Conservation (phyloP, 2,888 invertebrate genomes). For the Deroplatys truncata region DNA sequence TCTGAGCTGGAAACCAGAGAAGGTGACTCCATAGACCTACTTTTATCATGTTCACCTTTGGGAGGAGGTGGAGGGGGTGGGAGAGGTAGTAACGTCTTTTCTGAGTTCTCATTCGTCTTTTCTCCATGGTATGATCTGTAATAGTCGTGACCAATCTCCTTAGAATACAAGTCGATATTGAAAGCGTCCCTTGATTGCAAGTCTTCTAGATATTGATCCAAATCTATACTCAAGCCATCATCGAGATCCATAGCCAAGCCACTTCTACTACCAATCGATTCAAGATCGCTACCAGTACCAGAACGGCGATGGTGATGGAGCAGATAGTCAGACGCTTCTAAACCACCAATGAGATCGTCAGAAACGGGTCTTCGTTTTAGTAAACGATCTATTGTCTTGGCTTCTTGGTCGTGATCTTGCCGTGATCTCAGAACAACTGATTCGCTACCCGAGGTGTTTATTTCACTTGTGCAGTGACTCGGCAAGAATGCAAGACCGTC, state of each 20-base stretch:
- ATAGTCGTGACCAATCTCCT: conserved; percentile 18
- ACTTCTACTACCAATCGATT: conserved; percentile 36
- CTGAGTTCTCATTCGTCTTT: background rate
- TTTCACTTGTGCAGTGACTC: background rate
- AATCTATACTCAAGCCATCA: conserved; percentile 52
- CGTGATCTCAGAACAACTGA: conserved; percentile 8
- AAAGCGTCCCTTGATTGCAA: conserved; percentile 53
- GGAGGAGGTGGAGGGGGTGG: background rate
- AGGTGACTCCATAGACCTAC: background rate
- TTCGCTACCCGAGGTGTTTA: conserved; percentile 18
- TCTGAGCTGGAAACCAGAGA: background rate
- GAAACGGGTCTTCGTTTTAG: conserved; percentile 70
- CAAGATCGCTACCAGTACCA: conserved; percentile 33
- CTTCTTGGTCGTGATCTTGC: conserved; percentile 2
- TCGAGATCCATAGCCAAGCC: conserved; percentile 34
- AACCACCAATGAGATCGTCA: conserved; percentile 58
- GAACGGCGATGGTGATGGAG: conserved; percentile 2
- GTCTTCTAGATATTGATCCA: conserved; percentile 65
- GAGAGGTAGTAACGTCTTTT: background rate
- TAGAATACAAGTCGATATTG: conserved; percentile 42
- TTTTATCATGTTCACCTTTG: background rate
- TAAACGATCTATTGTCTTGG: conserved; percentile 50
- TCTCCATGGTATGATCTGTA: conserved; percentile 11
- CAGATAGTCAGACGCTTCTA: conserved; percentile 60
- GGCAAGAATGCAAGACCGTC: background rate